Evolutionary conservation across 2,113 vertebrate genomes (phyloP).

Genomic region (Salvelinus sp.): DNA sequence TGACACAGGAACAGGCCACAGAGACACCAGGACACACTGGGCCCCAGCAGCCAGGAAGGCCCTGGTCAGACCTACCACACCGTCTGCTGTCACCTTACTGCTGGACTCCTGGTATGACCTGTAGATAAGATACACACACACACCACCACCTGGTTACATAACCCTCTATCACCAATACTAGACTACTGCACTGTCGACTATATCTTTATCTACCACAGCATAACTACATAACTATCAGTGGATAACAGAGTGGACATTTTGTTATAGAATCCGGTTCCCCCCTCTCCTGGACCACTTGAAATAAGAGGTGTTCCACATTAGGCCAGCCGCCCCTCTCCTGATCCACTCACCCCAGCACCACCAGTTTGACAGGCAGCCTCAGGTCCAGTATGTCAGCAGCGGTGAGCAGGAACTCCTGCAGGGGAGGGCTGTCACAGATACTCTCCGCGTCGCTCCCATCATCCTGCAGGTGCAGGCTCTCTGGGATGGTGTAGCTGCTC

Average conservation of each 20-base stretch:
- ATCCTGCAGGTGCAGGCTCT: conserved; percentile 87
- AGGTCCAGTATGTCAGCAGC: conserved; percentile 91
- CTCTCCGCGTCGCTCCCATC: conserved; percentile 90
- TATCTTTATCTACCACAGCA: too few relatives aligned
- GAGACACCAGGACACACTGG: conserved; percentile 88
- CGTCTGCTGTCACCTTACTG: conserved; percentile 90
- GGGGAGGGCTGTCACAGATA: conserved; percentile 88
- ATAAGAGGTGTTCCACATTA: too few relatives aligned
- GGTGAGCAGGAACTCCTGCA: conserved; percentile 92
- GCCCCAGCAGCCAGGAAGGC: conserved; percentile 93
- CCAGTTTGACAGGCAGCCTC: conserved; percentile 87
- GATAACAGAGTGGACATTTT: too few relatives aligned
- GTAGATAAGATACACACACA: neutral
- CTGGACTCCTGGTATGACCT: conserved; percentile 89
- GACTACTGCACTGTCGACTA: too few relatives aligned
- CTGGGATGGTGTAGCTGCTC: conserved; percentile 89
- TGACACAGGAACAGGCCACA: conserved; percentile 89
- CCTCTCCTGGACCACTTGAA: neutral
- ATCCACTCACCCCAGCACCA: conserved; percentile 82
- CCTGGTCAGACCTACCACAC: conserved; percentile 88
- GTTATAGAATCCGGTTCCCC: neutral
- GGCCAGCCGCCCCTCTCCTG: neutral
- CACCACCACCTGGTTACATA: neutral
- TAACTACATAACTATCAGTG: too few relatives aligned
- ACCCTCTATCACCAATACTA: too few relatives aligned